Percentiles rank a stretch among this genome's conserved stretches.
Evolutionary conservation across 2,888 invertebrate genomes (phyloP).

Genomic region (Pardosa pseudoannulata): DNA sequence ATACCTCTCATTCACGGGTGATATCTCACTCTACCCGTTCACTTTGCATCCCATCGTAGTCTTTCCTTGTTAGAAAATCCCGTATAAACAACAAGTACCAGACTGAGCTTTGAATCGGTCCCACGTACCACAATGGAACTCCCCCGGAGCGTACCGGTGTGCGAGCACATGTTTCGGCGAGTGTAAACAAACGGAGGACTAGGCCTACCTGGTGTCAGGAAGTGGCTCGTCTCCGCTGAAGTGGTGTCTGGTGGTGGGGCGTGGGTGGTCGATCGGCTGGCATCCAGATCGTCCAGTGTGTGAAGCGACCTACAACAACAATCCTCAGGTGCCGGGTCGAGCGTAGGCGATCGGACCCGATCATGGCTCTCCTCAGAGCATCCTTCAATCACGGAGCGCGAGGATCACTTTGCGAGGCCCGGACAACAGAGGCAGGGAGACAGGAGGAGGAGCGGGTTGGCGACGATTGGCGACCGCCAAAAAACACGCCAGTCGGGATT

Average conservation of each 20-base stretch:
- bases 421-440: not conserved
- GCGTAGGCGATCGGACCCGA: conserved; percentile 41
- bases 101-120: no score
- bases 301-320: conserved; percentile 23
- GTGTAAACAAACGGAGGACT: conserved; percentile 60
- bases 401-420: conserved; percentile 2
- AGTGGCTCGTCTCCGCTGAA: conserved; percentile 16
- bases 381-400: conserved; percentile 14
- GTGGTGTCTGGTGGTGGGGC: not conserved
- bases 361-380: conserved; percentile 46
- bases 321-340: conserved; percentile 21
- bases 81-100: no score
- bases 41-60: no score
- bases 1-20: no score
- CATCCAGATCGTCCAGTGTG: conserved; percentile 63
- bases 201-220: conserved; percentile 67
- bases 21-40: no score
- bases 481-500: no score
- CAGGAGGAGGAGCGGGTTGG: conserved; percentile 36
- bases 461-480: not conserved
- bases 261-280: conserved; percentile 21
- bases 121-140: no score
- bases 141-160: no score
- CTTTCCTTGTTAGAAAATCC: no score
- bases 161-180: not conserved